Conservation (phyloP, 2,113 vertebrate genomes). For the Solenodon paradoxus region DNA sequence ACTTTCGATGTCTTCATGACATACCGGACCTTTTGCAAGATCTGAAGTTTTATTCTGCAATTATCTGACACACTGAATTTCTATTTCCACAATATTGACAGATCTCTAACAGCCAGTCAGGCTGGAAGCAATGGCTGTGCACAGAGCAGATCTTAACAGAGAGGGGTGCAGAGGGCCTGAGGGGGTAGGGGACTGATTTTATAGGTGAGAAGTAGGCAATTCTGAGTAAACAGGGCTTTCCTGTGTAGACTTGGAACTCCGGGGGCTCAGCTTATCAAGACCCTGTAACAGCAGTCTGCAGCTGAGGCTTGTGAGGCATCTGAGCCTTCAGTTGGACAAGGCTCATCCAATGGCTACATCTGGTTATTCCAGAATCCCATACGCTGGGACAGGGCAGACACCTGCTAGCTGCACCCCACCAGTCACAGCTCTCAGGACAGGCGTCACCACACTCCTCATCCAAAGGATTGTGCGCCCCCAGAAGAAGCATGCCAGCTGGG, state of each 20-base stretch:
- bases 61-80: neutral
- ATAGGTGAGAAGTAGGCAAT: neutral
- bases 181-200: neutral
- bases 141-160: neutral
- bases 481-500: neutral
- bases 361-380: neutral
- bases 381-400: neutral
- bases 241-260: neutral
- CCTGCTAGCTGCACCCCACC: neutral
- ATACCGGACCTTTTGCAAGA: neutral
- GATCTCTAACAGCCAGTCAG: neutral
- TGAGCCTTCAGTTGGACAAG: neutral
- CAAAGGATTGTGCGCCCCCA: neutral
- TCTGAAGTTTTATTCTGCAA: neutral
- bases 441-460: accelerated
- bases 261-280: accelerated
- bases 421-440: neutral
- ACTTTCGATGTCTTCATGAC: neutral
- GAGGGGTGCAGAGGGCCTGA: neutral
- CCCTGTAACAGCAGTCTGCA: too few species aligned
- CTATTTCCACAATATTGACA: neutral
- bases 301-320: neutral
- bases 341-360: neutral
- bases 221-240: neutral
- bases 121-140: neutral